Base-by-base conservation (phyloP, 2,797 vertebrate species). In the Semaprochilodus insignis region DNA sequence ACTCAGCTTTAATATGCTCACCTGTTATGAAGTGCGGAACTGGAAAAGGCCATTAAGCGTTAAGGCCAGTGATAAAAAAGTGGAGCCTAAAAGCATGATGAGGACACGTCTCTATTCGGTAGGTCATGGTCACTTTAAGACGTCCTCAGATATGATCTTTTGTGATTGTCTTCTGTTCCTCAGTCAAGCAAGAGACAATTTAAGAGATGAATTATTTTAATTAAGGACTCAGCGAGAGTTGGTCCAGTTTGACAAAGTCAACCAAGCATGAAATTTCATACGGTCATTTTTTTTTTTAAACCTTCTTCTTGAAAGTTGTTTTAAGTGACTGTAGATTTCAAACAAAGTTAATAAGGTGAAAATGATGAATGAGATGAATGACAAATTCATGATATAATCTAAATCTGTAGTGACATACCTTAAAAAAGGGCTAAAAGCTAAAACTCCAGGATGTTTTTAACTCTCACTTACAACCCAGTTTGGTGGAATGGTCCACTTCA, bases 151-250 rank as follows among this genome's bases (percentile, higher is more conserved):
- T 82, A 52, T 81, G 36, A 65, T 74, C 70, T 62, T 82, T 78
- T 78, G 55, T 54, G 44, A 78, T 78, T 77, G 54, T 74, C 40
- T 27, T 52, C 5, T 27, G 44, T 57, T 40, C 51, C 48, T 16
- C 31, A 74, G 59, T 65, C 51, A 52, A 48, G 59, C 66, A 54
- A 54, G 36, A 65, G 31, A 52, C 57, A 65, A 82, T 79, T 70
- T 66, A 40, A 67, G 66, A 73, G 65, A 79, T 71, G 63, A 66
- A 78, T 85, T 81, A 81, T 81, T 72, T 81, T 85, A 81, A 85
- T 78, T 81, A 78, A 74, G 25, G 60, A 54, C 70, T 52, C 55
- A 17, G 62, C 54, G 48, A 73, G 77, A 65, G 72, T 78, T 78
- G 69, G 73, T 44, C 51, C 57, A 81, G 69, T 85, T 85, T 81